Conservation (phyloP, 2,113 vertebrate genomes). For the Equus quagga region DNA sequence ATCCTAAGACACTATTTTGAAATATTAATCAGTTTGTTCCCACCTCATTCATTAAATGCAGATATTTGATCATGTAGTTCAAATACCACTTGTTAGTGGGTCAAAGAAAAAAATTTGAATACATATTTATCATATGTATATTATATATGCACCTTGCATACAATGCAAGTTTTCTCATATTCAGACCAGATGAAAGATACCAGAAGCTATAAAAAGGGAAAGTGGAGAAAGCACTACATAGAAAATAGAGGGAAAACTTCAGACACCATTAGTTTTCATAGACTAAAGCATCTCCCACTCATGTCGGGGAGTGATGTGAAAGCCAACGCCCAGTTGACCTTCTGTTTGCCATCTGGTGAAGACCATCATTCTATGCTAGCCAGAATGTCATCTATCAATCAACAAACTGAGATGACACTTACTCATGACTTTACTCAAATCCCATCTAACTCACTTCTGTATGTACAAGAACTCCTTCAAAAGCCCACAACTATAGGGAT, state of each 20-base stretch:
- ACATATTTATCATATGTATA: background rate
- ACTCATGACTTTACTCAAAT: background rate
- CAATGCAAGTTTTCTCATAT: background rate
- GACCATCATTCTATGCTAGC: background rate
- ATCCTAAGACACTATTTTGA: background rate
- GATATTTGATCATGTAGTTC: background rate
- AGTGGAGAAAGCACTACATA: background rate
- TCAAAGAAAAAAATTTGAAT: background rate
- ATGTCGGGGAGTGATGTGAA: background rate
- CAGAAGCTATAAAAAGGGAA: background rate
- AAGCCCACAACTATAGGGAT: background rate
- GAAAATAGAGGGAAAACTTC: background rate
- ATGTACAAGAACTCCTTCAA: background rate
- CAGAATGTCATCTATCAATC: background rate
- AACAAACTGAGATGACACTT: background rate
- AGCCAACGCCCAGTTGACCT: background rate
- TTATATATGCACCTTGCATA: background rate
- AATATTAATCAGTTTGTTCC: background rate
- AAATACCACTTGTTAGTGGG: background rate
- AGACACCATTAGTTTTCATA: background rate
- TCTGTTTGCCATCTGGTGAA: background rate
- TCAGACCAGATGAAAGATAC: background rate
- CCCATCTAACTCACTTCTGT: background rate
- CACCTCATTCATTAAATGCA: background rate
- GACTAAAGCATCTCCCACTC: background rate